A percentile compares a stretch with the other conserved stretches of the same genome.
phyloP scores from a whole-genome alignment of 2,888 invertebrate genomes.

The Acleris sparsana region DNA sequence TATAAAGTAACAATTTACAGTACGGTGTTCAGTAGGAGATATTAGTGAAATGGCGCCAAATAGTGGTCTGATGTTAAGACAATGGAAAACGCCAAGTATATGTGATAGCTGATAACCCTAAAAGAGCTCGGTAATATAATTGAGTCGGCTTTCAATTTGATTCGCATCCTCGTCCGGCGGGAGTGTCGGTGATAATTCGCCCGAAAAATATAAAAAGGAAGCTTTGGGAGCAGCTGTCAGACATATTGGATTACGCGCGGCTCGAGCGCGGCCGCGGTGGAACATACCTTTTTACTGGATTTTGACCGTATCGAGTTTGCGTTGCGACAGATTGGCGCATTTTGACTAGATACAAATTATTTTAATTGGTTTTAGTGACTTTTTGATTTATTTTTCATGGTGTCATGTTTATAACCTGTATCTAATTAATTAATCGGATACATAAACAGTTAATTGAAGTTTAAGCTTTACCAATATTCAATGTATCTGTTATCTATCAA shows the following conservation, averaged over 20 bases:
- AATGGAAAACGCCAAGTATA: not conserved
- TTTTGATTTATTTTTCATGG: too few relatives aligned
- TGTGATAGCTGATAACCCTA: conserved; percentile 59
- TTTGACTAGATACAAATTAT: not conserved
- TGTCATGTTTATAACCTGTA: too few relatives aligned
- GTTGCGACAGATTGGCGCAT: conserved; percentile 32
- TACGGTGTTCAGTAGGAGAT: too few relatives aligned
- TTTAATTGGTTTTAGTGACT: too few relatives aligned
- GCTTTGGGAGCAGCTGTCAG: conserved; percentile 69
- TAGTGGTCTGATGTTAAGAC: not conserved
- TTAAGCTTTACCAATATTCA: too few relatives aligned
- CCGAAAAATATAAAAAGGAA: conserved; percentile 82
- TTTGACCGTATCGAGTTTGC: conserved; percentile 35
- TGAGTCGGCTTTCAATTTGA: conserved; percentile 83
- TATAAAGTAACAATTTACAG: too few relatives aligned
- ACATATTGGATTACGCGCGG: conserved; percentile 77
- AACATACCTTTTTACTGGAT: conserved; percentile 30
- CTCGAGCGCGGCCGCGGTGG: conserved; percentile 41
- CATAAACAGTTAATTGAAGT: too few relatives aligned
- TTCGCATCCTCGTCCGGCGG: conserved; percentile 76
- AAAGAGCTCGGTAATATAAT: conserved; percentile 73
- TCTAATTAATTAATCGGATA: too few relatives aligned
- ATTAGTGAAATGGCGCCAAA: too few relatives aligned
- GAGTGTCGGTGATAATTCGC: conserved; percentile 82
- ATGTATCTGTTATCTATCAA: too few relatives aligned